Percentiles rank a stretch among this genome's conserved stretches.
Conservation (phyloP, 1,140 invertebrate species). For the Watersipora subatra region DNA sequence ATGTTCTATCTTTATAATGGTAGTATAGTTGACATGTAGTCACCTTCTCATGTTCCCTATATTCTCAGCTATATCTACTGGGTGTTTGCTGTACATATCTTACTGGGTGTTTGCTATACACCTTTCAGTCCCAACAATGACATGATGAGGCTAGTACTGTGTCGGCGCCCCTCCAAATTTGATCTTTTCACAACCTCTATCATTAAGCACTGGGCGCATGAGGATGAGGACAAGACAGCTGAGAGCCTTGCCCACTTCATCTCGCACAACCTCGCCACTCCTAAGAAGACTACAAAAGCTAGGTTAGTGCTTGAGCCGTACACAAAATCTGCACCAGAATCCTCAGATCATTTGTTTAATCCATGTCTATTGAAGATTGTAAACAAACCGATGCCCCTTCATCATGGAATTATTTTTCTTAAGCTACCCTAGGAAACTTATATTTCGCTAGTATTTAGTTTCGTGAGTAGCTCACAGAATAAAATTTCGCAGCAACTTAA, state of each 20-base stretch:
- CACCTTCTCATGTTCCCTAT: too few species aligned
- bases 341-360: background rate
- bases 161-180: conserved; percentile 55
- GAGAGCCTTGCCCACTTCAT: conserved; percentile 58
- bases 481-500: too few species aligned
- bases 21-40: too few species aligned
- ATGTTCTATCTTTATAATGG: too few species aligned
- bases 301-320: conserved; percentile 39
- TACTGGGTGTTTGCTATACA: conserved; percentile 10
- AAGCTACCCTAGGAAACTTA: too few species aligned
- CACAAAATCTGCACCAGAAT: conserved; percentile 11
- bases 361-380: too few species aligned
- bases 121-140: conserved; percentile 62
- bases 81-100: too few species aligned
- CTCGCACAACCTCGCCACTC: conserved; percentile 46
- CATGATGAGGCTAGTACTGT: conserved; percentile 66
- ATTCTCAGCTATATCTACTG: too few species aligned
- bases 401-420: too few species aligned
- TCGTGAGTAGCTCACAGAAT: too few species aligned
- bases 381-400: too few species aligned
- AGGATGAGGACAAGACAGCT: conserved; percentile 73
- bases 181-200: conserved; percentile 67
- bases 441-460: too few species aligned
- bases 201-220: conserved; percentile 79
- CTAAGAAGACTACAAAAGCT: conserved; percentile 74